Evolutionary conservation across 2,797 vertebrate genomes (phyloP).

Genomic region (Odontamblyopus rebecca): DNA sequence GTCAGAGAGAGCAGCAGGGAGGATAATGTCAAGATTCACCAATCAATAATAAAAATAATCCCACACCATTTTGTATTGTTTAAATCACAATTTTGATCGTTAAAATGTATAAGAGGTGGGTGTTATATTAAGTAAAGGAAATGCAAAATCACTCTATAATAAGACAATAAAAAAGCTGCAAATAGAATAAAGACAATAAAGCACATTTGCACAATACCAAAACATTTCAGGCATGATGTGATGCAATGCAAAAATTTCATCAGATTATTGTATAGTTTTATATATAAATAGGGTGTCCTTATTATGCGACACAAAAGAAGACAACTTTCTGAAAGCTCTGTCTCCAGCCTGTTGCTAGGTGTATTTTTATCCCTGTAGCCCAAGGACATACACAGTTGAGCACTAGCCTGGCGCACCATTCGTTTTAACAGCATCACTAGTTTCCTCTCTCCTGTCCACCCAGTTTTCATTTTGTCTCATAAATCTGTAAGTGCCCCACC

Average conservation of each 20-base stretch:
- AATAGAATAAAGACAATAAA: background rate
- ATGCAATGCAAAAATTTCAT: too few species aligned
- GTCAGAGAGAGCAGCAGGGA: slow-evolving; percentile 39
- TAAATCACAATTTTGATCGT: slow-evolving; percentile 10
- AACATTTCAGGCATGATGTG: too few species aligned
- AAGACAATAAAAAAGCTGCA: background rate
- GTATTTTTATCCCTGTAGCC: slow-evolving; percentile 3
- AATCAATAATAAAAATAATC: slow-evolving; percentile 40
- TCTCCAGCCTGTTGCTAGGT: slow-evolving; percentile 33
- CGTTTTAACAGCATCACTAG: slow-evolving; percentile 30
- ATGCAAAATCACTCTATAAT: background rate
- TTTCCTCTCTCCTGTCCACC: background rate
- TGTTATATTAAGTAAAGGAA: background rate
- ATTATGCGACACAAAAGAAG: background rate
- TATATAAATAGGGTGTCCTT: background rate
- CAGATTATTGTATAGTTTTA: too few species aligned
- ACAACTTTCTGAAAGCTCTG: slow-evolving; percentile 11
- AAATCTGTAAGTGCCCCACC: slow-evolving; percentile 38
- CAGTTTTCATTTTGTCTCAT: slow-evolving; percentile 23
- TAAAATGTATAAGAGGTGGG: background rate
- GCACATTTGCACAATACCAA: too few species aligned
- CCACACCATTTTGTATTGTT: background rate
- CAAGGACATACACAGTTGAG: slow-evolving; percentile 13
- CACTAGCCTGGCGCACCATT: slow-evolving; percentile 3
- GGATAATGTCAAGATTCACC: slow-evolving; percentile 16